Evolutionary conservation across 2,113 vertebrate genomes (phyloP).

Genomic region (Brienomyrus longianalis): DNA sequence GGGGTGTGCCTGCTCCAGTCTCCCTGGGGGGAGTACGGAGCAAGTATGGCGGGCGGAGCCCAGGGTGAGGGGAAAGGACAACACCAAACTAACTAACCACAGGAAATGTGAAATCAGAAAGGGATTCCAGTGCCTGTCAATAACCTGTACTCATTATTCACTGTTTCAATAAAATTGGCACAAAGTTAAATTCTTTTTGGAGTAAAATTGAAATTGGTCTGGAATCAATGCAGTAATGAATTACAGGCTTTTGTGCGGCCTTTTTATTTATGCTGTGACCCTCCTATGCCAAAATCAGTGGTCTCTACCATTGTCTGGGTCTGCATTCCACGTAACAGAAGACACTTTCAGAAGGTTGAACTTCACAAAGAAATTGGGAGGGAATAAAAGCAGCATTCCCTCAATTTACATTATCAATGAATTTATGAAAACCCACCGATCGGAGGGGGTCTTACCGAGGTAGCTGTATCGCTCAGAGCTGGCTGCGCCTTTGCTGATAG

Average conservation of each 20-base stretch:
- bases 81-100: not conserved
- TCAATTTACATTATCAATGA: not conserved
- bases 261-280: not conserved
- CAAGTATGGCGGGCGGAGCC: not conserved
- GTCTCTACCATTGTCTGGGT: not conserved
- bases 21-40: not conserved
- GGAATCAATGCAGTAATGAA: not conserved
- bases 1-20: not conserved
- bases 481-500: slow-evolving; percentile 69
- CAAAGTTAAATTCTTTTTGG: not conserved
- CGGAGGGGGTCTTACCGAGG: slow-evolving; percentile 68
- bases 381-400: not conserved
- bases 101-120: not conserved
- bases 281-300: not conserved
- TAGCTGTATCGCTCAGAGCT: slow-evolving; percentile 86
- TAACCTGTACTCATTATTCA: not conserved
- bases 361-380: not conserved
- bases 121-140: not conserved
- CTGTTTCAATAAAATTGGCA: not conserved
- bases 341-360: not conserved
- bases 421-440: not conserved
- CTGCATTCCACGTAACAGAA: not conserved
- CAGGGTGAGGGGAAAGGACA: not conserved
- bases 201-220: not conserved
- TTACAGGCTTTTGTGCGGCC: not conserved